Conservation (phyloP, 2,888 invertebrate species). For the Phengaris alcon region DNA sequence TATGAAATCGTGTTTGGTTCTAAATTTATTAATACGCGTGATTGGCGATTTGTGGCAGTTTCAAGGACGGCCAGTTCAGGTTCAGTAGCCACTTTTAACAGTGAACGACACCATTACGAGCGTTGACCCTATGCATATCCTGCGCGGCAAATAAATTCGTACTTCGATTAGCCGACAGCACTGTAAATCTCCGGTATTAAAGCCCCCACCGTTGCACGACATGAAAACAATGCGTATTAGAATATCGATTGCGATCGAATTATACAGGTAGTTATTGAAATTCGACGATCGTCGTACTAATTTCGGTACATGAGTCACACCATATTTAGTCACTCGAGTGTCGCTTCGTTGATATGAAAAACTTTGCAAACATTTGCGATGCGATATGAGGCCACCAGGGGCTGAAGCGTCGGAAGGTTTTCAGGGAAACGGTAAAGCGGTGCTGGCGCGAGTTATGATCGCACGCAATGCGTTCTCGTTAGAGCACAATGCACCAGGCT, state of each 20-base stretch:
- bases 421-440: constrained; percentile 50
- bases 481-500: constrained; percentile 79
- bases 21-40: constrained; percentile 49
- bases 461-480: constrained; percentile 75
- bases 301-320: constrained; percentile 25
- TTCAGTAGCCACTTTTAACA: constrained; percentile 73
- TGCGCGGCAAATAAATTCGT: constrained; percentile 60
- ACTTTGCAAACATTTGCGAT: not conserved
- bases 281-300: constrained; percentile 22
- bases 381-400: not conserved
- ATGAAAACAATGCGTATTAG: constrained; percentile 58
- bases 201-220: constrained; percentile 28
- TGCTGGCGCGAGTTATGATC: constrained; percentile 62
- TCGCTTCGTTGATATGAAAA: not conserved
- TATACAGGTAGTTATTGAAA: constrained; percentile 31
- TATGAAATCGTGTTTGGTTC: constrained; percentile 5
- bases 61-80: constrained; percentile 74
- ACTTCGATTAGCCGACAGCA: constrained; percentile 55
- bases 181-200: constrained; percentile 38
- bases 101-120: constrained; percentile 74
- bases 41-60: constrained; percentile 65
- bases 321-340: constrained; percentile 7
- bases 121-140: constrained; percentile 72
- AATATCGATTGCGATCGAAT: constrained; percentile 38
- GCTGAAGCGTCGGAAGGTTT: constrained; percentile 28